Percentiles rank a stretch among this genome's conserved stretches.
Conservation (phyloP, 2,888 invertebrate genomes). For the Macrophya annulata region DNA sequence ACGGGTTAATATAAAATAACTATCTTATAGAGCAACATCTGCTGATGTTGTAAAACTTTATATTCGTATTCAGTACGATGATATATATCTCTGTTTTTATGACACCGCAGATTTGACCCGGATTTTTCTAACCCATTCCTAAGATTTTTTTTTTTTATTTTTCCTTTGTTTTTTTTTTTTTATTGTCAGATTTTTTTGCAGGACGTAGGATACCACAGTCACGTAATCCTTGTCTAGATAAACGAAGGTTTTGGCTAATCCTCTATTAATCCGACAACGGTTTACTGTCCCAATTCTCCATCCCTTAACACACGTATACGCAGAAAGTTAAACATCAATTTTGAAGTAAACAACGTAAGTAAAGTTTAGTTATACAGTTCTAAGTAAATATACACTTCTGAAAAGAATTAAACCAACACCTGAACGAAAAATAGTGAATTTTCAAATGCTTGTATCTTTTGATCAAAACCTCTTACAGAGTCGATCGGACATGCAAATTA, state of each 20-base stretch:
- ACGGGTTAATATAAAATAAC: too few relatives aligned
- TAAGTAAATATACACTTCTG: neutral
- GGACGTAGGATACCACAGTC: neutral
- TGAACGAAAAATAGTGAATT: neutral
- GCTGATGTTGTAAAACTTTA: neutral
- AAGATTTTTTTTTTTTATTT: neutral
- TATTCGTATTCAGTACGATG: neutral
- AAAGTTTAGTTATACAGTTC: neutral
- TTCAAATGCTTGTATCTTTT: too few relatives aligned
- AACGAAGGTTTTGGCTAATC: constrained; percentile 23
- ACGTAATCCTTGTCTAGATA: constrained; percentile 15
- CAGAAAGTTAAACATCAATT: constrained; percentile 2
- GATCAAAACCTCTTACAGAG: too few relatives aligned
- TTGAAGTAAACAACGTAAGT: neutral
- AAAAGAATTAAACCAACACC: neutral
- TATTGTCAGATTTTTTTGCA: neutral
- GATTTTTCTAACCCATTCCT: neutral
- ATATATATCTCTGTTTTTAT: too few relatives aligned
- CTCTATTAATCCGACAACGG: constrained; percentile 23
- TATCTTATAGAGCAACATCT: neutral
- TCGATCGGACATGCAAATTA: too few relatives aligned
- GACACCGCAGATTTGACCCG: neutral
- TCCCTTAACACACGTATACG: neutral
- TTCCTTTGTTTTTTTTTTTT: neutral
- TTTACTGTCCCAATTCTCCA: constrained; percentile 2